Evolutionary conservation across 2,888 invertebrate species (phyloP).

Genomic region (Apodemia mormo): DNA sequence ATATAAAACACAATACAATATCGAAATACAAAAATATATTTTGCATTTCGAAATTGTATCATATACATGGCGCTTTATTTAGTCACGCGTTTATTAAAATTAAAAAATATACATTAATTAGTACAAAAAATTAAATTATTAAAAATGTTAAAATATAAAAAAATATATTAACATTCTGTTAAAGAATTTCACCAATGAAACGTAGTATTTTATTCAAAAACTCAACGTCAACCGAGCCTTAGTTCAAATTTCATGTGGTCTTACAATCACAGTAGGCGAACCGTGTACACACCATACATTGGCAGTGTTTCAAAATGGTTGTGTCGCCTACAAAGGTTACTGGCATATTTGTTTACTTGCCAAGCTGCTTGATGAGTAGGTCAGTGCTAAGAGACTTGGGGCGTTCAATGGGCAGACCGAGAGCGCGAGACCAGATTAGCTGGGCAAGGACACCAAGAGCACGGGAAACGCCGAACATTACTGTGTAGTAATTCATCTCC

Average conservation of each 20-base stretch:
- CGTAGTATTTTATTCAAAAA: not conserved
- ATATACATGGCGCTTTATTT: no score
- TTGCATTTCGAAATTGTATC: no score
- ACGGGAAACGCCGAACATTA: conserved; percentile 94
- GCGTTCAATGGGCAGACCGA: conserved; percentile 92
- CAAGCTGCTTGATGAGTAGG: conserved; percentile 70
- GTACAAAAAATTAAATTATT: no score
- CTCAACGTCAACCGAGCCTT: not conserved
- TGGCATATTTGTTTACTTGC: conserved; percentile 54
- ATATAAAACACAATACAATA: no score
- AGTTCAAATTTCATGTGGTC: not conserved
- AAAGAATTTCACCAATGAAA: not conserved
- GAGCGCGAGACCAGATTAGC: conserved; percentile 92
- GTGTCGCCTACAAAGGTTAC: conserved; percentile 23
- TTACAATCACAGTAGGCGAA: conserved; percentile 12
- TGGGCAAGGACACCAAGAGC: conserved; percentile 92
- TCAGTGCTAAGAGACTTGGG: conserved; percentile 92
- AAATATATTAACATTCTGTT: not conserved
- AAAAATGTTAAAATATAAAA: no score
- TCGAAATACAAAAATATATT: no score
- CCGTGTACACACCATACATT: conserved; percentile 6
- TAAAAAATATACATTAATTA: no score
- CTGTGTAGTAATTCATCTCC: conserved; percentile 97
- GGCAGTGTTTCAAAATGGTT: conserved; percentile 23
- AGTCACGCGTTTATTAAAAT: no score